These are phyloP conservation scores for Celastrina argiolus DNA, from an alignment of 2,888 invertebrate species.

Conservation along the genomic window DNA sequence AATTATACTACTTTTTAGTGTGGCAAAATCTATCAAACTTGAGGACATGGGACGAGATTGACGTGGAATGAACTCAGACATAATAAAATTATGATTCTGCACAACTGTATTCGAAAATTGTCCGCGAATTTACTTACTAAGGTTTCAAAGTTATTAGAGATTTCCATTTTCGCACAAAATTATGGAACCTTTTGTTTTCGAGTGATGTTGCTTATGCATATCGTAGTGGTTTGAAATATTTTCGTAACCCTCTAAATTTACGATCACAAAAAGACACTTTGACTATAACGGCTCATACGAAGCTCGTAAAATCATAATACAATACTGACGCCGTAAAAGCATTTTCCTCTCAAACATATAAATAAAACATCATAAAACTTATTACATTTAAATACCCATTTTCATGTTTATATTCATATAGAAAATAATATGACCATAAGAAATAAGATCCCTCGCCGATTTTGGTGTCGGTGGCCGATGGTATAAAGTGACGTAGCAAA, in stretches of 20 bases:
- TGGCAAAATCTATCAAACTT: too few relatives aligned
- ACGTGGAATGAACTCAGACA: too few relatives aligned
- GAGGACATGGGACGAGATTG: too few relatives aligned
- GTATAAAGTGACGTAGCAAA: too few relatives aligned
- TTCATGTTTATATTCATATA: not conserved
- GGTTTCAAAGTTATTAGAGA: not conserved
- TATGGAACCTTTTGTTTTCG: not conserved
- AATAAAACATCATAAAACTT: constrained; percentile 27
- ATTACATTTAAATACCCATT: not conserved
- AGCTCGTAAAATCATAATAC: constrained; percentile 14
- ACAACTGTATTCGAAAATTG: too few relatives aligned
- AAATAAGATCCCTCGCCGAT: too few relatives aligned
- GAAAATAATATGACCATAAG: too few relatives aligned
- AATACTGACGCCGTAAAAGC: constrained; percentile 19
- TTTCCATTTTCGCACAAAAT: constrained; percentile 13
- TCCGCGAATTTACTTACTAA: too few relatives aligned
- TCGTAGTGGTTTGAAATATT: not conserved
- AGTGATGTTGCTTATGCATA: not conserved
- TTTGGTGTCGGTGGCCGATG: too few relatives aligned
- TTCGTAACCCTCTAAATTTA: not conserved
- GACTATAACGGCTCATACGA: not conserved
- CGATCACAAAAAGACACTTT: not conserved
- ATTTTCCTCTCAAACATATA: constrained; percentile 32
- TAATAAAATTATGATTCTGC: too few relatives aligned
- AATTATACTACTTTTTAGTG: too few relatives aligned